phyloP scores from a whole-genome alignment of 2,888 invertebrate genomes.

The Myathropa florea region DNA sequence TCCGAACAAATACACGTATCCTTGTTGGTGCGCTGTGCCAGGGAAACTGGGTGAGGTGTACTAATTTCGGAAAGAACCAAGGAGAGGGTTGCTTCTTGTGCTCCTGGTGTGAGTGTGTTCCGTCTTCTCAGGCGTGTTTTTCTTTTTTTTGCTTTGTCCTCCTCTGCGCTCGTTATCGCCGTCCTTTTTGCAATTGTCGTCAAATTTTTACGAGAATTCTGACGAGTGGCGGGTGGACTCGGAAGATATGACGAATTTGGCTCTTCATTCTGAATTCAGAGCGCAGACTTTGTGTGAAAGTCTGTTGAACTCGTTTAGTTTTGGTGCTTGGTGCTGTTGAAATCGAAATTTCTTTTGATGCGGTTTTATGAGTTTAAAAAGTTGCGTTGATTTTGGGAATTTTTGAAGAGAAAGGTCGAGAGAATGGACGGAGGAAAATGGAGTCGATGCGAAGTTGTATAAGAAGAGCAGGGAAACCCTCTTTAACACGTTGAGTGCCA shows the following conservation, averaged over 20 bases:
- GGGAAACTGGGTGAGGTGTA: conserved; percentile 30
- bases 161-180: not conserved
- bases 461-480: too few relatives aligned
- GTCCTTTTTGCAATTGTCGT: not conserved
- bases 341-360: too few relatives aligned
- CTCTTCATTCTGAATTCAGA: not conserved
- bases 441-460: too few relatives aligned
- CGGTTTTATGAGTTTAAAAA: too few relatives aligned
- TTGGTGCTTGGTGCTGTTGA: not conserved
- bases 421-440: too few relatives aligned
- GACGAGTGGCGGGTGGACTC: not conserved
- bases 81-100: conserved; percentile 12
- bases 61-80: conserved; percentile 50
- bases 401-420: too few relatives aligned
- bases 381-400: too few relatives aligned
- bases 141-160: not conserved
- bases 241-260: not conserved
- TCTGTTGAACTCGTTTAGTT: not conserved
- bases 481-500: too few relatives aligned
- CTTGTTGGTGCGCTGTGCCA: conserved; percentile 24
- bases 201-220: not conserved
- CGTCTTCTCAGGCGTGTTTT: not conserved
- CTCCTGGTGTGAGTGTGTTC: too few relatives aligned
- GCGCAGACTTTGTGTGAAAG: not conserved
- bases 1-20: conserved; percentile 43